Evolutionary conservation across 2,888 invertebrate species (phyloP), one percentile per base, ranked within the genome.

Genomic region (Cephus nigrinus): DNA sequence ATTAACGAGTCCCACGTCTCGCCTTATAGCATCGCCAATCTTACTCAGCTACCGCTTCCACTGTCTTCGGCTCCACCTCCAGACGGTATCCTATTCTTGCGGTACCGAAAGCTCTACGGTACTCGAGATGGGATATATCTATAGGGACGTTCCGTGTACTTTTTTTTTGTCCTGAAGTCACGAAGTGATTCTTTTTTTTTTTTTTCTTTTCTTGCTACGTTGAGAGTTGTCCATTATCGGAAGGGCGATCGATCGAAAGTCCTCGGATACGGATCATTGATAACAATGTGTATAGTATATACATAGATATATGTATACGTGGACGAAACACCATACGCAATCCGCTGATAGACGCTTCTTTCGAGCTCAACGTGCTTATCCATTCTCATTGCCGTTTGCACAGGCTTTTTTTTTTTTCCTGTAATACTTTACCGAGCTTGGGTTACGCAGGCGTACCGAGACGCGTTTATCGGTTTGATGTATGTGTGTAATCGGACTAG

Each of bases 391-490:
- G 23, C 23, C 55, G 55, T 55, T 23, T 55, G 23, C 9, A 23
- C 30, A 12, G 71, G 33, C 3, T 69, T 69, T 69, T n/a, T 69
- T 30, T n/a, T 69, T 69, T 69, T 32, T 32, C 0, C 32, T 4
- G 4, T 30, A 12, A 55, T 23, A 55, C 5, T 23, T 71, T 71
- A 71, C 4, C 11, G 71, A 2, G 71, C 11, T 71, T 15, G 9
- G 11, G 31, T 31, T 75, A 81, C 81, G 80, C 81, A 81, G 23
- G 55, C 55, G 55, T 55, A 55, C 23, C 55, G 23, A 23, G 40
- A 40, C 23, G 55, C 23, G 55, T 55, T 55, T 55, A 55, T 55
- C 55, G 55, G 55, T 23, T 55, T 55, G 23, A 9, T 23, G 23
- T 23, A 55, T 9, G 40, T 55, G 5, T 55, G 9, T 23, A 23